These are phyloP conservation scores for Actinia equina DNA, from an alignment of 64 coral and sea anemone genomes.

Conservation along the genomic window DNA sequence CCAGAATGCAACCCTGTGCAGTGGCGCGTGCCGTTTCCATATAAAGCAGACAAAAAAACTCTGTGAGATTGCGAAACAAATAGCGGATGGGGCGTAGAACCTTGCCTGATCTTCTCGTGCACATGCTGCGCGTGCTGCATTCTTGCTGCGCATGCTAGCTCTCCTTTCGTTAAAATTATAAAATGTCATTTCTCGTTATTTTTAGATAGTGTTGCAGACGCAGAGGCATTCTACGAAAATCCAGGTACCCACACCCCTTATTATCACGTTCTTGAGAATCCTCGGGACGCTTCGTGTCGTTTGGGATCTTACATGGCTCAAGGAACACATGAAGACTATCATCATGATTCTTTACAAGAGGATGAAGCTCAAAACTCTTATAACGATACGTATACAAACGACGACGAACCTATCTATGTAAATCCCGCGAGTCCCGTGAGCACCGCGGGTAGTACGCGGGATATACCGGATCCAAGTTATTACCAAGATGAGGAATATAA, in stretches of 20 bases:
- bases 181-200: too few relatives aligned
- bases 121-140: too few relatives aligned
- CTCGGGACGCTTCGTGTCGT: not conserved
- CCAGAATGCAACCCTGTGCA: too few relatives aligned
- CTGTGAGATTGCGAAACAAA: too few relatives aligned
- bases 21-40: too few relatives aligned
- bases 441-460: not conserved
- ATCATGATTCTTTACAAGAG: not conserved
- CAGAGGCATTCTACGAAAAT: slow-evolving; percentile 9
- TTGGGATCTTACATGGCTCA: not conserved
- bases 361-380: not conserved
- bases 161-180: too few relatives aligned
- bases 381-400: not conserved
- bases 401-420: slow-evolving; percentile 6
- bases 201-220: slow-evolving; percentile 1
- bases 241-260: not conserved
- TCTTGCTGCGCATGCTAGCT: too few relatives aligned
- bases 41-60: too few relatives aligned
- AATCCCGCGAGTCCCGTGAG: slow-evolving; percentile 10
- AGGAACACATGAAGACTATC: not conserved
- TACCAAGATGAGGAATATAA: not conserved
- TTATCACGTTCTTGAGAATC: slow-evolving; percentile 7
- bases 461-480: not conserved
- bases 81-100: too few relatives aligned
- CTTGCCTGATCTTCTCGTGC: too few relatives aligned